Conservation (phyloP, 2,113 vertebrate species). For the Chaetorhynchus papuensis region DNA sequence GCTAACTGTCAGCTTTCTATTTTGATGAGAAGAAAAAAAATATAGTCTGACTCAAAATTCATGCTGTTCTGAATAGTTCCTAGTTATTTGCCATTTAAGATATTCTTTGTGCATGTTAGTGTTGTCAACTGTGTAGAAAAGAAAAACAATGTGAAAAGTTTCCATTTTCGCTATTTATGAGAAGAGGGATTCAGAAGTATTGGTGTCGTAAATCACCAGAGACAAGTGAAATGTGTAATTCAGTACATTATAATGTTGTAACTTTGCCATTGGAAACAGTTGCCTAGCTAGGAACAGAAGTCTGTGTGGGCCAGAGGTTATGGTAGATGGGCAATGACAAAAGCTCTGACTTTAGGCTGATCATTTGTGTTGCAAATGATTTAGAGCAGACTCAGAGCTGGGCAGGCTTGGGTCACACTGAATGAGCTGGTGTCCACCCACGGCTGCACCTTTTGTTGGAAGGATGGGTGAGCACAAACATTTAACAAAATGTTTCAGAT, state of each 20-base stretch:
- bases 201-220: neutral
- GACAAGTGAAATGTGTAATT: neutral
- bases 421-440: conserved; percentile 16
- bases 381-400: conserved; percentile 1
- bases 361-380: conserved; percentile 28
- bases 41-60: neutral
- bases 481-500: neutral
- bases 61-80: neutral
- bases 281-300: neutral
- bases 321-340: conserved; percentile 41
- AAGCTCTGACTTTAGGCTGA: neutral
- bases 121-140: neutral
- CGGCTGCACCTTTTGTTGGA: conserved; percentile 38
- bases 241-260: conserved; percentile 21
- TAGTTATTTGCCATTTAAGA: neutral
- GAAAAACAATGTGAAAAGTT: conserved; percentile 13
- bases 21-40: neutral
- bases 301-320: neutral
- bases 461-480: neutral
- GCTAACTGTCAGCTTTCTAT: neutral
- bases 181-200: conserved; percentile 12
- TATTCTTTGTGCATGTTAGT: neutral
- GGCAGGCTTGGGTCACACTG: neutral
- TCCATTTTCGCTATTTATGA: conserved; percentile 32
- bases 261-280: conserved; percentile 2